Evolutionary conservation across 2,797 vertebrate genomes (phyloP).

Genomic region (Xiphorhynchus erythropygius): DNA sequence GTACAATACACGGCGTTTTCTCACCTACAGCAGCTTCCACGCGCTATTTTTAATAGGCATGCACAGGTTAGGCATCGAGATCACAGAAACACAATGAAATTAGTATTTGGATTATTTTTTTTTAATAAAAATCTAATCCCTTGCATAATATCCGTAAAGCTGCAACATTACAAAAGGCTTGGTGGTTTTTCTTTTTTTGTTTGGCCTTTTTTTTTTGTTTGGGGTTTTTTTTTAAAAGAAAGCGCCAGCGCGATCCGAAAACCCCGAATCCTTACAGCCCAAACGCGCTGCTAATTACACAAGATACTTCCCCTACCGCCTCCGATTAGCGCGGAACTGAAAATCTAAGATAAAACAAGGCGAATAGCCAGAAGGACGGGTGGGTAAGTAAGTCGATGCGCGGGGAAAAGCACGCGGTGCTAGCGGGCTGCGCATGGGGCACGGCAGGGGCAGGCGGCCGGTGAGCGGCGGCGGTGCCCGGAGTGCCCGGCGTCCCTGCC

Average conservation of each 20-base stretch:
- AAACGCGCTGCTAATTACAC: background rate
- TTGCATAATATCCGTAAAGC: background rate
- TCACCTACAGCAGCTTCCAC: background rate
- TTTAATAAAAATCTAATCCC: background rate
- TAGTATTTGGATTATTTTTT: background rate
- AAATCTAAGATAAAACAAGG: background rate
- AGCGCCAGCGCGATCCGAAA: background rate
- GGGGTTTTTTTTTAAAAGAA: background rate
- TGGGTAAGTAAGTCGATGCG: background rate
- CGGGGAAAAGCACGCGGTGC: background rate
- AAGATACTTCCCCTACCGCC: background rate
- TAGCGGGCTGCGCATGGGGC: background rate
- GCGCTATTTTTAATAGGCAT: background rate
- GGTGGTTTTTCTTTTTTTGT: background rate
- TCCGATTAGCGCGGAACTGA: background rate
- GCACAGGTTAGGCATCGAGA: background rate
- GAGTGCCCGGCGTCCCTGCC: background rate
- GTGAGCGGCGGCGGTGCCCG: too few species aligned
- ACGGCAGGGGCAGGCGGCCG: too few species aligned
- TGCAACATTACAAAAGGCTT: background rate
- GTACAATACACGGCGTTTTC: background rate
- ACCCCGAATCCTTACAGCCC: background rate
- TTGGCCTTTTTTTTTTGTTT: background rate
- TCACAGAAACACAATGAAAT: background rate
- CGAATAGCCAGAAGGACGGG: background rate